Evolutionary conservation across 2,888 invertebrate species (phyloP).

Genomic region (Drosophila kokeensis): DNA sequence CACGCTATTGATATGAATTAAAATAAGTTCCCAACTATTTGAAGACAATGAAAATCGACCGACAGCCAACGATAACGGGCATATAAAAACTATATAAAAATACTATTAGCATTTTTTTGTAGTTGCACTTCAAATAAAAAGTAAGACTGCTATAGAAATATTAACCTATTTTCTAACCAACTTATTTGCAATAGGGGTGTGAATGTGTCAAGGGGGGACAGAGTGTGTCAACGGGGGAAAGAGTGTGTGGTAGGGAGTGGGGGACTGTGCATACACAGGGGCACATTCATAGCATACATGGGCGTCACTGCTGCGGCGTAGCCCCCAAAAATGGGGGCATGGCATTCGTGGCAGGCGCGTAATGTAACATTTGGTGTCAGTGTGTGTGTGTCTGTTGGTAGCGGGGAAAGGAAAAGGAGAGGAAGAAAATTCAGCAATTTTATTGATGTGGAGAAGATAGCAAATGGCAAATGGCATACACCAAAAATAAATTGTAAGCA

Average conservation of each 20-base stretch:
- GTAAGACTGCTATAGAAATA: background rate
- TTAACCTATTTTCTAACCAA: background rate
- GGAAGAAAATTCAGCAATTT: background rate
- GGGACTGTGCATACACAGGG: constrained; percentile 40
- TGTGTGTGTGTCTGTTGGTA: background rate
- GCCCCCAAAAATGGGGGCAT: constrained; percentile 12
- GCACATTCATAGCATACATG: constrained; percentile 57
- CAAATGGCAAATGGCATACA: constrained; percentile 20
- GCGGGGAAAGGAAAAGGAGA: background rate
- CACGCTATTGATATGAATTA: background rate
- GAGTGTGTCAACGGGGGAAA: background rate
- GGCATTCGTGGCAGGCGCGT: constrained; percentile 30
- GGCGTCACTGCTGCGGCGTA: constrained; percentile 32
- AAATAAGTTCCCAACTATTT: background rate
- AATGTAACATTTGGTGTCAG: constrained; percentile 18
- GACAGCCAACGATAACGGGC: background rate
- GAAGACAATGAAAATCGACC: background rate
- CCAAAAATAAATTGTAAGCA: constrained; percentile 18
- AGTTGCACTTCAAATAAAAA: background rate
- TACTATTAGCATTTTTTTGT: background rate
- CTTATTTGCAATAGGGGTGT: background rate
- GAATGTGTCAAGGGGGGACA: background rate
- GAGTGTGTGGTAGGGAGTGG: background rate
- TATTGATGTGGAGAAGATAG: background rate
- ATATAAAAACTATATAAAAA: background rate